phyloP scores from a whole-genome alignment of 2,113 vertebrate species.

The Nycticebus coucang region DNA sequence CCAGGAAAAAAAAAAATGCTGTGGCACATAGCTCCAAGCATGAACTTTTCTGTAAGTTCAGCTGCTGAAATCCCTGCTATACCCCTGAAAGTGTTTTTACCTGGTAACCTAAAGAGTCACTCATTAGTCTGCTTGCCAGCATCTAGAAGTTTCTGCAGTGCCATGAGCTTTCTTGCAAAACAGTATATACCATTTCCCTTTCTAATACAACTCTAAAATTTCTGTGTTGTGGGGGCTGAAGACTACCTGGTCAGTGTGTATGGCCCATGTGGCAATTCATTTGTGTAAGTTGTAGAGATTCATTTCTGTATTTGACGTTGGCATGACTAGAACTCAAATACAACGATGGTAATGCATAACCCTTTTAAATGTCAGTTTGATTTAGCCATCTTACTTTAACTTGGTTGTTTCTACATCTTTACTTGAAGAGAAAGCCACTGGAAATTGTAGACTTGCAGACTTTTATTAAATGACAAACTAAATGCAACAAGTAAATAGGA shows the following conservation, averaged over 20 bases:
- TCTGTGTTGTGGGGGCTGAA: not conserved
- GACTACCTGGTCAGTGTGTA: not conserved
- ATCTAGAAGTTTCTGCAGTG: not conserved
- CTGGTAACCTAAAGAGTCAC: not conserved
- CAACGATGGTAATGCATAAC: not conserved
- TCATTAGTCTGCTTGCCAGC: not conserved
- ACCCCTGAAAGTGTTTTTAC: not conserved
- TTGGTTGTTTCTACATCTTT: not conserved
- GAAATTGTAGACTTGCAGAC: not conserved
- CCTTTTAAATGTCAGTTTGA: not conserved
- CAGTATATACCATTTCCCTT: not conserved
- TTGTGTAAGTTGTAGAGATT: not conserved
- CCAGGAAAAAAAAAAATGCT: not conserved
- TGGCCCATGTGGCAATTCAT: not conserved
- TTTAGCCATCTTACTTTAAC: not conserved
- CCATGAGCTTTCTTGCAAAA: not conserved
- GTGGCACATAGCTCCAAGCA: not conserved
- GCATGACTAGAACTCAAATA: not conserved
- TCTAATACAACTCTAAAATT: not conserved
- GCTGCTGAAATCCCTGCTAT: not conserved
- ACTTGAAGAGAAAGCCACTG: not conserved
- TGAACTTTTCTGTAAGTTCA: not conserved
- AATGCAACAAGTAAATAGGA: not conserved
- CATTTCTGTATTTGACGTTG: not conserved
- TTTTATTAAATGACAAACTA: constrained; percentile 8